Evolutionary conservation across 2,888 invertebrate genomes (phyloP).

Genomic region (Arge pagana): DNA sequence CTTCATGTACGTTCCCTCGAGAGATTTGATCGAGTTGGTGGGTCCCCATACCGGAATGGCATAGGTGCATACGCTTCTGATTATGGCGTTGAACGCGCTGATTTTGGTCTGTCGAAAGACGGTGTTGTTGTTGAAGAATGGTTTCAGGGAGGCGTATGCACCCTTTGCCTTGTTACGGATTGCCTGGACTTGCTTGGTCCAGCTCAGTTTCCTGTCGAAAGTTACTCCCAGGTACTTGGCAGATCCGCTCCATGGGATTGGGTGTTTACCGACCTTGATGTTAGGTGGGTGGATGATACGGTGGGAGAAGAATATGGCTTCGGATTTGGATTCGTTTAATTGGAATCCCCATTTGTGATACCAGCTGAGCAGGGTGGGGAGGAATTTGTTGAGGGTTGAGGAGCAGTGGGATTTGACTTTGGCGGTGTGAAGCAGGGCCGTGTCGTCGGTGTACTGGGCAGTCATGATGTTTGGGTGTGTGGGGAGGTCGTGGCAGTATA

Average conservation of each 20-base stretch:
- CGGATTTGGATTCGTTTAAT: no score
- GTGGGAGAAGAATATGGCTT: constrained; percentile 14
- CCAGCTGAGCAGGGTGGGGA: no score
- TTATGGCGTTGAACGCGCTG: constrained; percentile 24
- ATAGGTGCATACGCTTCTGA: constrained; percentile 23
- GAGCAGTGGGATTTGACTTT: no score
- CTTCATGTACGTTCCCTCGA: constrained; percentile 6
- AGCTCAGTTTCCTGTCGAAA: constrained; percentile 17
- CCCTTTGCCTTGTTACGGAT: constrained; percentile 12
- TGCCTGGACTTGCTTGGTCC: constrained; percentile 1
- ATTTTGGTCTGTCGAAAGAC: constrained; percentile 11
- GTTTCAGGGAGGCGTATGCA: constrained; percentile 4
- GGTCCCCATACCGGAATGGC: constrained; percentile 14
- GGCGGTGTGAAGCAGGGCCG: no score
- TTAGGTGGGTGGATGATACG: not conserved
- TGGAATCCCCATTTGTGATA: no score
- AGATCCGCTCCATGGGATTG: constrained; percentile 12
- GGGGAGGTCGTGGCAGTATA: not conserved
- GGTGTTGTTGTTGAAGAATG: constrained; percentile 15
- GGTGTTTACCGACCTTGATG: not conserved
- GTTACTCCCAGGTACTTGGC: constrained; percentile 24
- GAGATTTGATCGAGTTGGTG: not conserved
- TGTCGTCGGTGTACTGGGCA: no score
- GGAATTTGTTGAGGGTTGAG: no score
- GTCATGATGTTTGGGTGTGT: no score